A percentile compares a stretch with the other conserved stretches of the same genome.
These are phyloP conservation scores for Jacana jacana DNA, from an alignment of 2,113 vertebrate species.

Conservation along the genomic window DNA sequence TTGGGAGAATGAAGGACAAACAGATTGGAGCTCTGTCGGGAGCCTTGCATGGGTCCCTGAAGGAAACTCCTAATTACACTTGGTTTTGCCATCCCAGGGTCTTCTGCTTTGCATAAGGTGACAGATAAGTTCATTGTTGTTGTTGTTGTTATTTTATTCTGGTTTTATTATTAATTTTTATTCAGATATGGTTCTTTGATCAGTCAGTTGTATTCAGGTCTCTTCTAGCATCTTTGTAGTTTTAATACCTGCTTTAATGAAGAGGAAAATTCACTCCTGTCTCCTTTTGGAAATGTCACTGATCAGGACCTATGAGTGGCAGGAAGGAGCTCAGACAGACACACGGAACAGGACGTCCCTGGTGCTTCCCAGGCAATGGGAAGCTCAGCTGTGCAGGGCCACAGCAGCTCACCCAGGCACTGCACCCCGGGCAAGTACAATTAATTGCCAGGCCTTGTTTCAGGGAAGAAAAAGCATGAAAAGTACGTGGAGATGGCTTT, in stretches of 20 bases:
- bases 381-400: not conserved
- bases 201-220: not conserved
- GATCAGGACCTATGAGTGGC: not conserved
- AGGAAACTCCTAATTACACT: not conserved
- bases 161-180: not conserved
- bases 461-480: not conserved
- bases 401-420: not conserved
- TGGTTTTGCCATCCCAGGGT: not conserved
- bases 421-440: not conserved
- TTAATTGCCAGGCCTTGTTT: not conserved
- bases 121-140: not conserved
- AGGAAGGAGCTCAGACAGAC: not conserved
- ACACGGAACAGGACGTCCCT: fast-evolving
- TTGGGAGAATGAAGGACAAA: not conserved
- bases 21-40: not conserved
- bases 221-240: not conserved
- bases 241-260: not conserved
- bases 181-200: not conserved
- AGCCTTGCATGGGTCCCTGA: not conserved
- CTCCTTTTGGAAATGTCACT: not conserved
- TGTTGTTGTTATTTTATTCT: not conserved
- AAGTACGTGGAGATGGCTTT: not conserved
- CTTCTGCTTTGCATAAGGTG: not conserved
- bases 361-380: not conserved
- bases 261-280: not conserved